Conservation (phyloP, 1,140 invertebrate genomes). For the Orchesella cincta region DNA sequence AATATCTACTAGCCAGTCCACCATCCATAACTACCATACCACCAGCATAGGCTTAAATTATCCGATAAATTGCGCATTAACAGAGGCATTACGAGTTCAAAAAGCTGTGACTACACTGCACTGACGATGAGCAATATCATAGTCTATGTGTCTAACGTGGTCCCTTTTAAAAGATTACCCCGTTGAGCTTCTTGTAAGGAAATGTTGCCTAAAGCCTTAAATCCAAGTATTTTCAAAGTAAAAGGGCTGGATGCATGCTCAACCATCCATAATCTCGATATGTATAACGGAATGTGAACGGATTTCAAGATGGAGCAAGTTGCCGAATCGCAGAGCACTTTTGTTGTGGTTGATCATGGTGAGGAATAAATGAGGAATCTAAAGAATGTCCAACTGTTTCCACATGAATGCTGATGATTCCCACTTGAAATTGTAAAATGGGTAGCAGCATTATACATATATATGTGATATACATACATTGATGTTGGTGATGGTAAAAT, state of each 20-base stretch:
- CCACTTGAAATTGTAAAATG: neutral
- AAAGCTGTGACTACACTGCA: neutral
- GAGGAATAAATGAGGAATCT: slow-evolving; percentile 1
- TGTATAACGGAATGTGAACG: too few species aligned
- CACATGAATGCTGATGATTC: slow-evolving; percentile 8
- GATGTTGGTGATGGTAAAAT: neutral
- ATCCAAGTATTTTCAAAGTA: too few species aligned
- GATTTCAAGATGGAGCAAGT: too few species aligned
- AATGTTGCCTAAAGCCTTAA: neutral
- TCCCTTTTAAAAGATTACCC: neutral
- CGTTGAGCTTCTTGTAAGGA: neutral
- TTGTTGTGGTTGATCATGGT: too few species aligned
- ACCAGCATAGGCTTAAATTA: slow-evolving; percentile 15
- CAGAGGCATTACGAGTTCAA: slow-evolving; percentile 12
- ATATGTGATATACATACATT: neutral
- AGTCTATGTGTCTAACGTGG: neutral
- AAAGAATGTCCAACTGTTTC: neutral
- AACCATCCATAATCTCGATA: too few species aligned
- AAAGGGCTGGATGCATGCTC: neutral
- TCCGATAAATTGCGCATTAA: slow-evolving; percentile 29
- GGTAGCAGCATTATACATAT: neutral
- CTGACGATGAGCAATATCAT: neutral
- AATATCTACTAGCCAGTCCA: slow-evolving; percentile 1
- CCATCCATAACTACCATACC: neutral
- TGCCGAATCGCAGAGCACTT: too few species aligned